phyloP scores from a whole-genome alignment of 2,113 vertebrate genomes.

The Phalacrocorax carbo region DNA sequence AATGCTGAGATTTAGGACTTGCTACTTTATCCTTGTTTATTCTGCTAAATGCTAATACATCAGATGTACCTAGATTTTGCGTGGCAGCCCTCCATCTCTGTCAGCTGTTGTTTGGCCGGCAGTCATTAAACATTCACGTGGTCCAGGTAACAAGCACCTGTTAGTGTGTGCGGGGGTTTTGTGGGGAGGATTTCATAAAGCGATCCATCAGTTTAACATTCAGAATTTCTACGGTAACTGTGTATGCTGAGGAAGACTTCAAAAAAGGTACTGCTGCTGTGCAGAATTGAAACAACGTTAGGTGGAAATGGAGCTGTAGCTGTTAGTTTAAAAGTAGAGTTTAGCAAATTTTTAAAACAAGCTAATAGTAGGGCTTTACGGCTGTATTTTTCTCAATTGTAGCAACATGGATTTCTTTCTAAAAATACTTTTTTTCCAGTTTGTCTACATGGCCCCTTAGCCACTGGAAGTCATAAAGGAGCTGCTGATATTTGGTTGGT shows the following conservation, averaged over 20 bases:
- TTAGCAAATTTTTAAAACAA: background rate
- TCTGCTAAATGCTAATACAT: background rate
- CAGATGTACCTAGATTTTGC: background rate
- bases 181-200: background rate
- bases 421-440: background rate
- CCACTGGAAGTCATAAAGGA: background rate
- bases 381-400: background rate
- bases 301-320: background rate
- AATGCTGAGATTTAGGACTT: background rate
- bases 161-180: background rate
- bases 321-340: background rate
- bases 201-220: fast-evolving
- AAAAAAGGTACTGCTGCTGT: background rate
- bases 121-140: background rate
- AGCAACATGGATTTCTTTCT: background rate
- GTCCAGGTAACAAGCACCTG: background rate
- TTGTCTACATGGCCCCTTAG: background rate
- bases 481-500: background rate
- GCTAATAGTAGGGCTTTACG: background rate
- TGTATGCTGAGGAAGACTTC: background rate
- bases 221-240: fast-evolving
- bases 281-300: background rate
- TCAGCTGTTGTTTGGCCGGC: background rate
- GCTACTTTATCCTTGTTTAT: background rate
- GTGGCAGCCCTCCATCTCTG: background rate